Evolutionary conservation across 2,113 vertebrate species (phyloP), one percentile per base, ranked within the genome.

Genomic region (Macroglossus sobrinus): DNA sequence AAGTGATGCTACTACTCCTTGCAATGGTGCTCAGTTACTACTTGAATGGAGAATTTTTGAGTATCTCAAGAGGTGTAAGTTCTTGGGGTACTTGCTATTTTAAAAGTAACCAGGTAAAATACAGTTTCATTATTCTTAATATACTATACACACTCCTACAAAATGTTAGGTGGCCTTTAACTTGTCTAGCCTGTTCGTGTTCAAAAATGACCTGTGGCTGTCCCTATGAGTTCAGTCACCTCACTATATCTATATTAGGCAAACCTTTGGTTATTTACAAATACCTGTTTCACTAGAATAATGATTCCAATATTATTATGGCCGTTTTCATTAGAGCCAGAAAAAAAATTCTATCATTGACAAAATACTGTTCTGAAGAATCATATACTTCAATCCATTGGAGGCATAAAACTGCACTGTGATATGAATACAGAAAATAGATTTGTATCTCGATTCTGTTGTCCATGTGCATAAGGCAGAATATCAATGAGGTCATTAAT

Each of bases 401-500:
- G 33, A 92, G 33, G 71, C 24, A 4, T 50, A 84, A 78, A 93
- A 47, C 33, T 68, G 9, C 21, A 47, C 33, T 50, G 53, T 72
- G 66, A 78, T 16, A 55, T 15, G 59, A 79, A 78, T 30, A 74
- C 3, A 93, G 80, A 82, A 94, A 64, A 84, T 3, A 89, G 30
- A 89, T 91, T 61, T 84, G 45, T 61, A 84, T 55, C 28, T 45
- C 45, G 59, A 6, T 45, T 94, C 84, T 68, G 26, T 63, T 90
- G 80, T 84, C 93, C 30, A 40, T 24, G 40, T 19, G 43, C 80
- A 35, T 71, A 63, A 93, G 85, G 71, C n/a, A 69, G 57, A 53
- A 43, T 35, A 78, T 80, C 28, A 96, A 92, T 93, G 71, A 92
- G 53, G 15, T 35, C 82, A 80, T 97, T 86, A 40, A 91, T 88